phyloP scores from a whole-genome alignment of 1,140 invertebrate genomes.

The Apis florea region DNA sequence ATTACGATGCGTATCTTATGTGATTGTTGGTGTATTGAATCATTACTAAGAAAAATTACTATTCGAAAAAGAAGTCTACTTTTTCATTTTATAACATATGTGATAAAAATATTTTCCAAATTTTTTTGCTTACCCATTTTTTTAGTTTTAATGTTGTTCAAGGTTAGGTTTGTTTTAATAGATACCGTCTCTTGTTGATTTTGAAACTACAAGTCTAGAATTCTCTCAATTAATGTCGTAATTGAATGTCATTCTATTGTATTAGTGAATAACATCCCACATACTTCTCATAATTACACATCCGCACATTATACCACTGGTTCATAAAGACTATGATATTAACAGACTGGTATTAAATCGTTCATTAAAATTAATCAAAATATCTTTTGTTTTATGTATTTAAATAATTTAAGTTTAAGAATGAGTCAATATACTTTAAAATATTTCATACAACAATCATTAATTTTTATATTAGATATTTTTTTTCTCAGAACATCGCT shows the following conservation, averaged over 20 bases:
- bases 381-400: background rate
- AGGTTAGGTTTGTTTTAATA: slow-evolving; percentile 52
- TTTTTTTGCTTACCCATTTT: slow-evolving; percentile 61
- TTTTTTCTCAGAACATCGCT: background rate
- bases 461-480: background rate
- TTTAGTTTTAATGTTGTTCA: slow-evolving; percentile 5
- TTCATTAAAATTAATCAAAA: background rate
- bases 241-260: slow-evolving; percentile 48
- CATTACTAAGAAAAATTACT: background rate
- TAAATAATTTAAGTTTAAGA: background rate
- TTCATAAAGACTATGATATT: background rate
- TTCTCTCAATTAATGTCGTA: slow-evolving; percentile 52
- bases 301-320: slow-evolving; percentile 41
- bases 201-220: slow-evolving; percentile 39
- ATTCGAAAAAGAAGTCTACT: background rate
- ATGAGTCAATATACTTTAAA: background rate
- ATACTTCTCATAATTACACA: slow-evolving; percentile 29
- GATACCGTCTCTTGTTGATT: slow-evolving; percentile 41
- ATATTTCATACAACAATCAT: too few relatives aligned
- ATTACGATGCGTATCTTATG: slow-evolving; percentile 31
- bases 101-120: background rate
- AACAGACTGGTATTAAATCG: background rate
- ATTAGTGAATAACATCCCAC: slow-evolving; percentile 61
- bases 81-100: background rate
- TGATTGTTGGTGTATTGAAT: background rate